Base-by-base conservation (phyloP, 2,797 vertebrate species). In the Poecilia velifera region DNA sequence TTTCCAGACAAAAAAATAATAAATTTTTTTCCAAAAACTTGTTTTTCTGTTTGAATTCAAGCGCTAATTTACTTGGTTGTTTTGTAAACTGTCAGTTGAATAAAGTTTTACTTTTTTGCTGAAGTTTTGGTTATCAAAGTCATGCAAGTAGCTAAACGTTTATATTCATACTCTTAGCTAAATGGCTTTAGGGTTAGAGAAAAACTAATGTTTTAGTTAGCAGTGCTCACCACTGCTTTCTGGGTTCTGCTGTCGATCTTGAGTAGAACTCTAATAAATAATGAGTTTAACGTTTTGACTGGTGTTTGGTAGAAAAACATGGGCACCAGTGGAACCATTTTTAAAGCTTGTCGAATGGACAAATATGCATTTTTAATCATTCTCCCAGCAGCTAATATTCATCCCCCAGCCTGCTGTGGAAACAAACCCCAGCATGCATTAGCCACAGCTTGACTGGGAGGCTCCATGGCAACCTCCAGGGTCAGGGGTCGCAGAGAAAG, bases 391-490 rank as follows among this genome's bases (percentile, higher is more conserved):
- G 87, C 88, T 82, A 82, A 82, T 85, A 90, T 89, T 92, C 90
- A 83, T 70, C 76, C 84, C 84, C 84, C 39, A 51, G 59, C 91
- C 90, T 46, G 84, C 91, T 91, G 93, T 92, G 93, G 10, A 90
- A 88, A 86, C 31, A 76, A 76, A 91, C 90, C 94, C 83, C 94
- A 93, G 94, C 92, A 89, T 93, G 93, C 90, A 86, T 82, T 91
- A 87, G 82, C 89, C 76, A 83, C 20, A 86, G 89, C 89, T 86
- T 80, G 90, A 93, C 92, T 92, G 80, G 83, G 87, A 93, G 94
- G 87, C 95, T 96, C 95, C 94, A 95, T 95, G 92, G 94, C 91
- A 96, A 96, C 95, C 90, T 86, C 84, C 13, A 0, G 88, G 94
- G 93, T 95, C 93, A 93, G 90, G 84, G 94, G 94, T 95, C 90